These are phyloP conservation scores for Lepidothrix coronata DNA, from an alignment of 2,113 vertebrate species.

Conservation along the genomic window DNA sequence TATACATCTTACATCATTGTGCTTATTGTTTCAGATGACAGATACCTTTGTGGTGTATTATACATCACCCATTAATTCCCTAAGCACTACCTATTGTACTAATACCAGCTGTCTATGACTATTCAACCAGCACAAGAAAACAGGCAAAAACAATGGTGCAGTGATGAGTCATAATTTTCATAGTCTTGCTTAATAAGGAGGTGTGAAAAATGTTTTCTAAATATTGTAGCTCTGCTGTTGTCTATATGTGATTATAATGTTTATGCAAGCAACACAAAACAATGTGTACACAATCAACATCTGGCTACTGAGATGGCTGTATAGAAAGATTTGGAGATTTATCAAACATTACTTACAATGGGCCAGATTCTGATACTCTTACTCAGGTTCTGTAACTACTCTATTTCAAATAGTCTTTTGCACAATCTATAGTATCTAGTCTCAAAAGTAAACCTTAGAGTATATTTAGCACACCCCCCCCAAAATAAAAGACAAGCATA, in stretches of 20 bases:
- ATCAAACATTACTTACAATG: constrained; percentile 58
- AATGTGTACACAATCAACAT: constrained; percentile 92
- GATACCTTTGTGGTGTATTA: constrained; percentile 82
- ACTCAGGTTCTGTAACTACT: background rate
- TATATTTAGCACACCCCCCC: constrained; percentile 1
- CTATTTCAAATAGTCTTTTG: background rate
- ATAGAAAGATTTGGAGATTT: constrained; percentile 75
- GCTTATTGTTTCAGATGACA: constrained; percentile 80
- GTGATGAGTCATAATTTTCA: constrained; percentile 94
- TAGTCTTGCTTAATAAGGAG: constrained; percentile 92
- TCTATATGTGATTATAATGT: constrained; percentile 93
- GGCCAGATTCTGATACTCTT: constrained; percentile 6
- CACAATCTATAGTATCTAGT: background rate
- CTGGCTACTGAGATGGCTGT: constrained; percentile 81
- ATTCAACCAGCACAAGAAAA: constrained; percentile 84
- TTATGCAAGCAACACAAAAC: constrained; percentile 90
- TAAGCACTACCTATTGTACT: constrained; percentile 86
- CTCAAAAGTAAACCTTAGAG: constrained; percentile 40
- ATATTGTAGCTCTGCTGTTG: constrained; percentile 91
- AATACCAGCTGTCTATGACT: constrained; percentile 88
- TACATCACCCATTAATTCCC: constrained; percentile 85
- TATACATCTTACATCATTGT: constrained; percentile 77
- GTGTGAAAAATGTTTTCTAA: constrained; percentile 95
- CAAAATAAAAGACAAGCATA: background rate
- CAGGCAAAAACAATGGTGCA: constrained; percentile 85